Base-by-base conservation (phyloP, 64 coral and sea anemone species). In the Astreopora myriophthalma region DNA sequence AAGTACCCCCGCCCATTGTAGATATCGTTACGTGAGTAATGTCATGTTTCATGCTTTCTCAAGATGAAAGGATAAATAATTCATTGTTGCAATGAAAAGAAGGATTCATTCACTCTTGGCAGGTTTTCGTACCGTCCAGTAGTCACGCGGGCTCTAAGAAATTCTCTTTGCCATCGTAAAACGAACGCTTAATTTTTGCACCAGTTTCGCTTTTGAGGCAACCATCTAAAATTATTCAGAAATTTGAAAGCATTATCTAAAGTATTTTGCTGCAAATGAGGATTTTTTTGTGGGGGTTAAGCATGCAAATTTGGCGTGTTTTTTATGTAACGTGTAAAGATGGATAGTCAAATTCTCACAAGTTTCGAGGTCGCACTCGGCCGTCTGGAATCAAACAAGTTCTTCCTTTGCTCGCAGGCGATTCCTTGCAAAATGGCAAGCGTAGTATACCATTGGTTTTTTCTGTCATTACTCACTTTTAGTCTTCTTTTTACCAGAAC, bases 401-500 rank as follows among this genome's bases (percentile, higher is more conserved):
- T 34, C 27, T 14, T 5, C 10, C 2, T 70, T 1, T 29, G 1
- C 9, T 14, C 10, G 29, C 27, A 31, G 8, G 2, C 2, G 27
- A 16, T 32, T 13, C 28, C 14, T 4, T 16, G 14, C 12, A 65
- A 94, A 71, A 88, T 93, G 92, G 85, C 73, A 16, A 34, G 13
- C 8, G 1, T 74, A 17, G 2, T 73, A 6, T 26, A 8, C 13
- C 8, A 26, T 34, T 31, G 27, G 13, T 80, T 38, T 17, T 28
- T 68, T 17, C 16, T 81, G 12, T 69, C 26, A 33, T 34, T 80
- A 13, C 25, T 71, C 30, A 31, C 39, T 12, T 38, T 83, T 30
- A 37, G 34, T 55, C 25, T 94, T 3, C 72, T 83, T 35, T 40
- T 94, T 4, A 74, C 75, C 20, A 88, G 66, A 89, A 65, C 66